Evolutionary conservation across 1,140 invertebrate species (phyloP).

Genomic region (Drosophila sechellia): DNA sequence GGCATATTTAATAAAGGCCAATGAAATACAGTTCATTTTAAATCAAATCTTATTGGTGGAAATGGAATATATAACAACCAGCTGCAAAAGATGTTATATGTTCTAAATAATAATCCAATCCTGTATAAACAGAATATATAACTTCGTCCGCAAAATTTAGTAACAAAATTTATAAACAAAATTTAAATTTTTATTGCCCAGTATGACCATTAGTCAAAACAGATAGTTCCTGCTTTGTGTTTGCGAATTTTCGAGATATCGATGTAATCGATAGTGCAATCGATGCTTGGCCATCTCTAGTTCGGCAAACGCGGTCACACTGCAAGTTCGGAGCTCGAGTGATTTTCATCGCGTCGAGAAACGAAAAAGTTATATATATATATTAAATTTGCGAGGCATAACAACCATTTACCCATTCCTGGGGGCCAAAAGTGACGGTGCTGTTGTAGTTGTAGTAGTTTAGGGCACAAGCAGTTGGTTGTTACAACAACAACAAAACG

Average conservation of each 20-base stretch:
- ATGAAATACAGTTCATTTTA: too few relatives aligned
- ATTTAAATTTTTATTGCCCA: not conserved
- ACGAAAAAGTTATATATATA: constrained; percentile 12
- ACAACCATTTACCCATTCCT: constrained; percentile 14
- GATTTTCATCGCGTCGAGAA: constrained; percentile 7
- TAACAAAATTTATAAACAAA: too few relatives aligned
- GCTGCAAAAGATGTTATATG: too few relatives aligned
- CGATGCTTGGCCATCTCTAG: not conserved
- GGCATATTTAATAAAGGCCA: too few relatives aligned
- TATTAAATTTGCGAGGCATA: constrained; percentile 18
- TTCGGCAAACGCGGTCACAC: not conserved
- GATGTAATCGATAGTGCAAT: not conserved
- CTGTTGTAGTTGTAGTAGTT: constrained; percentile 38
- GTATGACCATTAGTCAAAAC: not conserved
- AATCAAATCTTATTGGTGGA: too few relatives aligned
- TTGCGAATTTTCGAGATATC: not conserved
- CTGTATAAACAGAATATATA: too few relatives aligned
- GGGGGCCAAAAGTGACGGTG: constrained; percentile 19
- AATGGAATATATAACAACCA: too few relatives aligned
- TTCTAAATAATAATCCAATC: too few relatives aligned
- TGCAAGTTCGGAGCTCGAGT: not conserved
- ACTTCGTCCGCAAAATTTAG: not conserved
- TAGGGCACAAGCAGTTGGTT: constrained; percentile 23
- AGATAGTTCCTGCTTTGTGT: not conserved
- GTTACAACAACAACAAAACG: not conserved